phyloP scores from a whole-genome alignment of 2,888 invertebrate species.

The Lydus trimaculatus region DNA sequence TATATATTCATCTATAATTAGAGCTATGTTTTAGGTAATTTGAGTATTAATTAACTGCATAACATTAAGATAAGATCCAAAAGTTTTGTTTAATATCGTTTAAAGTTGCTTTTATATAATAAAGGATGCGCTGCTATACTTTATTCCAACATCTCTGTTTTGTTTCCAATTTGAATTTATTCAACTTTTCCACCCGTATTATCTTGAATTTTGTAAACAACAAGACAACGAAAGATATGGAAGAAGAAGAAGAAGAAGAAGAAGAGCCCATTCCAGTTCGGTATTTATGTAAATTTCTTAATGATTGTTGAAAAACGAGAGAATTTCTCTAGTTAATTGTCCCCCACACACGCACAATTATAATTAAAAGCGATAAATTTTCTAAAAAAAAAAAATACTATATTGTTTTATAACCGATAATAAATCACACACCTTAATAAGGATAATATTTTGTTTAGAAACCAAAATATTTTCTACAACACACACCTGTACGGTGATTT shows the following conservation, averaged over 20 bases:
- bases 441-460: not conserved
- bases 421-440: not conserved
- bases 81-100: constrained; percentile 41
- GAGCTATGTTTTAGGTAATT: constrained; percentile 52
- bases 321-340: constrained; percentile 40
- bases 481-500: not conserved
- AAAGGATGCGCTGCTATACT: not conserved
- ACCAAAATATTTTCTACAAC: not conserved
- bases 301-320: constrained; percentile 38
- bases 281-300: constrained; percentile 47
- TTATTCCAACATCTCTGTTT: constrained; percentile 9
- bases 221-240: constrained; percentile 18
- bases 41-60: constrained; percentile 54
- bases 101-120: constrained; percentile 20
- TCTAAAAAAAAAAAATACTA: no score
- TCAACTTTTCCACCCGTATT: constrained; percentile 42
- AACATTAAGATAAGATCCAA: constrained; percentile 50
- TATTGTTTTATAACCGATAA: not conserved
- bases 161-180: constrained; percentile 45
- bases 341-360: not conserved
- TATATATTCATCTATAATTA: constrained; percentile 52
- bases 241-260: constrained; percentile 1
- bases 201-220: constrained; percentile 44
- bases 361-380: not conserved
- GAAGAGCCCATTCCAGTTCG: constrained; percentile 31